Evolutionary conservation across 2,113 vertebrate genomes (phyloP), one percentile per base, ranked within the genome.

Genomic region (Brachionichthys hirsutus): DNA sequence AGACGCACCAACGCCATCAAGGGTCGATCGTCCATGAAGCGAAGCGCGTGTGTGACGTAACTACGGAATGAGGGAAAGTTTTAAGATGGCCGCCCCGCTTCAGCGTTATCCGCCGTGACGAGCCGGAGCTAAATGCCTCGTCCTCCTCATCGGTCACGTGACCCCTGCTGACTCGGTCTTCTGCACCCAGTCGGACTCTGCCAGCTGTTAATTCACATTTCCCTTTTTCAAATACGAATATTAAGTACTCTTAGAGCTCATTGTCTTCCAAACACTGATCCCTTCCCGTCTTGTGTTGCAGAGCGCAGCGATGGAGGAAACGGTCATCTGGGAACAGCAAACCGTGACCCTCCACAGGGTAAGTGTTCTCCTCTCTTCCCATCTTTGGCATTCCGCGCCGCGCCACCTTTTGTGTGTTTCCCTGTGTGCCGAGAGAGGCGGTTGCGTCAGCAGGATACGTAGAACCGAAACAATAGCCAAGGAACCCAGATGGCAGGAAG

Each of bases 311-410:
- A 99, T 99, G 97, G 97, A 99, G 93, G 97, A 99, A 93, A 98
- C 97, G 0, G 95, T 97, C 63, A 99, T 98, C 92, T 99, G 97
- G 97, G 97, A 99, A 90, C 96, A 99, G 84, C 96, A 99, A 87
- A 99, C 97, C 18, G 97, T 99, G 85, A 98, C 95, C 54, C 96
- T 99, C 92, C 96, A 98, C 92, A 98, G 96, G 93, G 97, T 98
- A 85, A 94, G 95, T 92, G 64, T 75, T 57, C 19, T 64, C 44
- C 58, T 57, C 35, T 78, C 45, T 70, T 20, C 12, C 41, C 30
- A 16, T 62, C 61, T 70, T 38, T 74, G 56, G 48, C 45, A 47
- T 54, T 64, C 40, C 51, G 30, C 53, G 54, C 38, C 12, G 19
- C 22, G 22, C 8, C 7, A 49, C 40, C 40, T 64, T 52, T 65